Evolutionary conservation across 2,113 vertebrate genomes (phyloP), one percentile per base, ranked within the genome.

Genomic region (Macrotus californicus): DNA sequence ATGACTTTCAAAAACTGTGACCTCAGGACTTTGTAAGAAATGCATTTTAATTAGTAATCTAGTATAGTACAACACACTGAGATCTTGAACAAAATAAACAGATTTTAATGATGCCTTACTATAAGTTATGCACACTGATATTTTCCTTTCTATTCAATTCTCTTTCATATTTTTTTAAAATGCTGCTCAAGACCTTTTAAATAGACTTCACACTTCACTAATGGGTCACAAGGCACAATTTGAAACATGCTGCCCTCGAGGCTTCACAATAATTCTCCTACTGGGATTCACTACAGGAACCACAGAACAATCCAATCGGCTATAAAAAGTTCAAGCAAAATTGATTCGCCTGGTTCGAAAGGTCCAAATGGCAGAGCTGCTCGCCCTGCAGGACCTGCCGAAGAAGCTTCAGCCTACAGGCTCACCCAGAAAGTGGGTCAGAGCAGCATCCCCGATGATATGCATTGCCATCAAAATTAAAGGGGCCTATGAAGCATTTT

Each of bases 281-380:
- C 72, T 70, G 94, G 73, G 73, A 73, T 87, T 93, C 87, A 29
- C 86, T 76, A 50, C 6, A 88, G 36, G 59, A 93, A 81, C 14
- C 81, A 52, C 7, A 90, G 61, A 92, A 81, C 19, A 82, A 94
- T 59, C 36, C 34, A 75, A n/a, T 93, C 61, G 24, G 34, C 77
- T 77, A 66, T 36, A 93, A 69, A 95, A 92, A 95, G 94, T 88
- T 96, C 93, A 97, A 94, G 79, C 29, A 59, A 89, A 96, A 96
- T 91, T 77, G 24, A 94, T 96, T 77, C 54, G 83, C 50, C 64
- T 86, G 66, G 19, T 91, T 96, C 39, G 41, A 86, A 91, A 94
- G 59, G 11, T 75, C 76, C 67, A 69, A 89, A n/a, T n/a, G 82
- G 26, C 69, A 95, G 31, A 79, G 43, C 1, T 16, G 1, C 43